phyloP scores from a whole-genome alignment of 2,113 vertebrate species.

The Lynx canadensis region DNA sequence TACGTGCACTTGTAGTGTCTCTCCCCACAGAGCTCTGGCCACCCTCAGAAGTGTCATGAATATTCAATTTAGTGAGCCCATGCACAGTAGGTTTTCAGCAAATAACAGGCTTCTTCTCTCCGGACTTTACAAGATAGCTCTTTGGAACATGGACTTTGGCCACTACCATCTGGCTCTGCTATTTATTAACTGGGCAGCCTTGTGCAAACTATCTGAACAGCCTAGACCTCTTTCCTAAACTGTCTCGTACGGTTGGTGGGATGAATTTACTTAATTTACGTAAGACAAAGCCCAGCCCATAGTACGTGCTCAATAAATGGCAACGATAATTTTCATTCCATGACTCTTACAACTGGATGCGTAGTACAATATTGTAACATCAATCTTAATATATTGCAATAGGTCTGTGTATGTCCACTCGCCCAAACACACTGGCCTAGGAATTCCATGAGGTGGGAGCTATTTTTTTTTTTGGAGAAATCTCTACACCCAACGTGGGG shows the following conservation, averaged over 20 bases:
- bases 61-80: not conserved
- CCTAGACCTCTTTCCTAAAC: not conserved
- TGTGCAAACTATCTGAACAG: not conserved
- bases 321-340: not conserved
- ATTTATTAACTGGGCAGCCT: not conserved
- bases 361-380: not conserved
- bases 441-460: not conserved
- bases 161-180: not conserved
- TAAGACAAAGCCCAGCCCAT: not conserved
- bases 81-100: not conserved
- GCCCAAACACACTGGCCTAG: not conserved
- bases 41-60: not conserved
- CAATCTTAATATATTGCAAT: not conserved
- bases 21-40: not conserved
- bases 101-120: not conserved
- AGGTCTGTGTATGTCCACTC: not conserved
- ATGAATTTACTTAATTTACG: not conserved
- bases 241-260: too few species aligned
- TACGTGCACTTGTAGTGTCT: accelerated
- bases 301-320: not conserved
- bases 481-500: too few species aligned
- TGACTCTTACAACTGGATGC: not conserved
- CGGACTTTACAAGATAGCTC: not conserved
- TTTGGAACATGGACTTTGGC: not conserved
- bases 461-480: not conserved